Evolutionary conservation across 2,797 vertebrate species (phyloP).

Genomic region (Spondyliosoma cantharus): DNA sequence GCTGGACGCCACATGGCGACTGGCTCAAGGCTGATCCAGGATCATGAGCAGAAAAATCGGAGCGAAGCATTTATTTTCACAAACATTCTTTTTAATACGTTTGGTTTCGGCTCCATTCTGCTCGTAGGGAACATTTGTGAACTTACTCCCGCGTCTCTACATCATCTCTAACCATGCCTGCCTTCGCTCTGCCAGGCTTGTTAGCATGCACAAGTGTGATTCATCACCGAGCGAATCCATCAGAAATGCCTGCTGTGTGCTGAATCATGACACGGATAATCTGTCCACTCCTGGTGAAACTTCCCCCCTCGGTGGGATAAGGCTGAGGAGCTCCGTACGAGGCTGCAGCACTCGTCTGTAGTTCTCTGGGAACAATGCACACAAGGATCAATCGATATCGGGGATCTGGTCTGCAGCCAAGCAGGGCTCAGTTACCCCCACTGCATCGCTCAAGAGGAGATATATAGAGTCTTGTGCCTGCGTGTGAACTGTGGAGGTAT

Average conservation of each 20-base stretch:
- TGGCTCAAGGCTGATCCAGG: conserved; percentile 49
- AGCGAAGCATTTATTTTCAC: conserved; percentile 24
- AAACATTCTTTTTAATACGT: conserved; percentile 7
- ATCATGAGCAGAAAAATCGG: conserved; percentile 21
- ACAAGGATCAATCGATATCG: conserved; percentile 45
- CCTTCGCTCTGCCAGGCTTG: conserved; percentile 8
- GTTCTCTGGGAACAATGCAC: conserved; percentile 42
- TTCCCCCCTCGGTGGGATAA: conserved; percentile 4
- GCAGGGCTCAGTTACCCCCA: conserved; percentile 24
- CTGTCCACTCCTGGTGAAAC: background rate
- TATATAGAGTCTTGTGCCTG: background rate
- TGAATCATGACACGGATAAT: conserved; percentile 30
- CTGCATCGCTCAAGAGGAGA: conserved; percentile 34
- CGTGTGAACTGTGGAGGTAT: background rate
- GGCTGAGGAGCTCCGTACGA: conserved; percentile 3
- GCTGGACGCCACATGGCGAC: conserved; percentile 75
- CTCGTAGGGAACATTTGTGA: conserved; percentile 16
- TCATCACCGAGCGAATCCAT: conserved; percentile 36
- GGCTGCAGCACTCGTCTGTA: conserved; percentile 2
- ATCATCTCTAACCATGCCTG: background rate
- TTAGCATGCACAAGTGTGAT: conserved; percentile 27
- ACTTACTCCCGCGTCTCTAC: background rate
- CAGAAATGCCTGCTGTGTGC: conserved; percentile 20
- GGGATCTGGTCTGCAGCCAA: conserved; percentile 52
- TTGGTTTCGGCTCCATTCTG: conserved; percentile 3